These are phyloP conservation scores for Atlantisia rogersi DNA, from an alignment of 2,113 vertebrate species.

Conservation along the genomic window DNA sequence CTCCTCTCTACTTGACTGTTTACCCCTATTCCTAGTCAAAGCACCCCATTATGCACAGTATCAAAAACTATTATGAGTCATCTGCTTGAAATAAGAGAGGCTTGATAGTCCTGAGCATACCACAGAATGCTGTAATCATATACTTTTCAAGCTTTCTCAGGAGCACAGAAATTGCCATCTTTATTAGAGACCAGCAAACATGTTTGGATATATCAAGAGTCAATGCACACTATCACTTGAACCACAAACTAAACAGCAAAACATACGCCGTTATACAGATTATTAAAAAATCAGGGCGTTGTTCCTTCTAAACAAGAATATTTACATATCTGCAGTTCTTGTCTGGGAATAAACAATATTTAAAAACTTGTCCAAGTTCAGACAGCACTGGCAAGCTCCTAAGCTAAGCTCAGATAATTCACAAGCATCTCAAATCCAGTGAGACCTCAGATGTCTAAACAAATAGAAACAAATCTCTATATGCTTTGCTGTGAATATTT, in stretches of 20 bases:
- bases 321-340: background rate
- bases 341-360: background rate
- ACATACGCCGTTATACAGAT: background rate
- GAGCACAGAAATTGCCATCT: background rate
- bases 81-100: background rate
- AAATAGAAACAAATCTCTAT: slow-evolving; percentile 38
- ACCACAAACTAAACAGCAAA: background rate
- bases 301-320: background rate
- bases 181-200: background rate
- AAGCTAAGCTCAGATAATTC: background rate
- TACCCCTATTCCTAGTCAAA: background rate
- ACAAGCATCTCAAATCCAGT: background rate
- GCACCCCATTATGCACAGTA: background rate
- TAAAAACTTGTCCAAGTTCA: background rate
- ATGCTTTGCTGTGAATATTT: background rate
- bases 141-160: background rate
- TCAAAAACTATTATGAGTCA: background rate
- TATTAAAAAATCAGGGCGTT: background rate
- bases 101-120: background rate
- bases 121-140: background rate
- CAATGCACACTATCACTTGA: background rate
- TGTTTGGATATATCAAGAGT: background rate
- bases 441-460: slow-evolving; percentile 17
- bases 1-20: background rate
- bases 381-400: background rate